phyloP scores from a whole-genome alignment of 2,113 vertebrate genomes.

The Maccullochella peelii region DNA sequence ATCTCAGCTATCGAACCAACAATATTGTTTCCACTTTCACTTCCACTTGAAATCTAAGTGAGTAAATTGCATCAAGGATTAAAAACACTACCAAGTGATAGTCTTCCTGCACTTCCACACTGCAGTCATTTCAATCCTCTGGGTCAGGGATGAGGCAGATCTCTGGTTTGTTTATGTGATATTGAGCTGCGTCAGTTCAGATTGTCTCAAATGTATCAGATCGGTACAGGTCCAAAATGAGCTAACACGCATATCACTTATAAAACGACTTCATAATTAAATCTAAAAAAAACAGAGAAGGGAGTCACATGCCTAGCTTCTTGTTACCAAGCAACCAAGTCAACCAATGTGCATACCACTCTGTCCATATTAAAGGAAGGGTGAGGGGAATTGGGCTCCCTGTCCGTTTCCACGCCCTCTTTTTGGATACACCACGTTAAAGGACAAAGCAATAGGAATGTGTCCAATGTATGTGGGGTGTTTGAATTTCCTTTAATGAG shows the following conservation, averaged over 20 bases:
- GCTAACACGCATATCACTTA: slow-evolving; percentile 48
- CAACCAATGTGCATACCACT: slow-evolving; percentile 66
- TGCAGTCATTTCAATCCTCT: slow-evolving; percentile 9
- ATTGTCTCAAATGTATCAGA: slow-evolving; percentile 35
- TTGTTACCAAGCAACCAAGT: slow-evolving; percentile 83
- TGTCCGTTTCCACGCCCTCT: slow-evolving; percentile 43
- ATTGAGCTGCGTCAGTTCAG: slow-evolving; percentile 41
- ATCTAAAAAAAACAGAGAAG: slow-evolving; percentile 58
- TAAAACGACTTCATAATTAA: slow-evolving; percentile 69
- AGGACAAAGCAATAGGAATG: slow-evolving; percentile 65
- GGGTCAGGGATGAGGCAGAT: slow-evolving; percentile 18
- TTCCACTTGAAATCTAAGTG: slow-evolving; percentile 33
- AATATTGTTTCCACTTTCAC: slow-evolving; percentile 33
- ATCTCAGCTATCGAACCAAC: slow-evolving; percentile 33
- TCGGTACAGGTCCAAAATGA: slow-evolving; percentile 49
- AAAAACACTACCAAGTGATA: slow-evolving; percentile 30
- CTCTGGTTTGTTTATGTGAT: slow-evolving; percentile 55
- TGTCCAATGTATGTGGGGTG: slow-evolving; percentile 62
- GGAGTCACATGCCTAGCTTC: slow-evolving; percentile 61
- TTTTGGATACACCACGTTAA: slow-evolving; percentile 52
- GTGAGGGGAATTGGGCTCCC: slow-evolving; percentile 44
- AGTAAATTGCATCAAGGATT: slow-evolving; percentile 35
- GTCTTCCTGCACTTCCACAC: slow-evolving; percentile 2
- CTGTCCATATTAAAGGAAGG: slow-evolving; percentile 58
- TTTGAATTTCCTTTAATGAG: slow-evolving; percentile 78